These are phyloP conservation scores for Cephus pulcher DNA, from an alignment of 2,888 invertebrate genomes.

Conservation along the genomic window DNA sequence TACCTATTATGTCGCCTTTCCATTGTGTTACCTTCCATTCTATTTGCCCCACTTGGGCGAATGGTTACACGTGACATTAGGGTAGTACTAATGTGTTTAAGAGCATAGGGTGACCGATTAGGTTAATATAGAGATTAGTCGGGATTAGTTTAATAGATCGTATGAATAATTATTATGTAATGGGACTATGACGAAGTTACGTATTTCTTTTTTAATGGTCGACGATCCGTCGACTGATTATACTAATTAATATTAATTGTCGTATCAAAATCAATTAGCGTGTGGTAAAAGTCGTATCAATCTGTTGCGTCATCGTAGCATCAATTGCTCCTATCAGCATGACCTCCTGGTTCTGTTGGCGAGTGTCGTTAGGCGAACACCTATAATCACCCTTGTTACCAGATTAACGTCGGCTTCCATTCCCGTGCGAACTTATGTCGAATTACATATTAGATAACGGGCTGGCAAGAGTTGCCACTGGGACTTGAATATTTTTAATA, in stretches of 20 bases:
- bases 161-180: neutral
- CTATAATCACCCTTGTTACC: neutral
- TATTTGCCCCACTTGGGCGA: neutral
- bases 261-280: neutral
- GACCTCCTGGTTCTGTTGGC: neutral
- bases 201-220: neutral
- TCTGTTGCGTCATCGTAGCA: neutral
- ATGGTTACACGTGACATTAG: neutral
- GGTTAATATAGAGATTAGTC: neutral
- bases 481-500: neutral
- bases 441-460: neutral
- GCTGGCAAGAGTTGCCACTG: neutral
- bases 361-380: neutral
- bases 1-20: neutral
- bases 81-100: neutral
- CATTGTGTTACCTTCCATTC: neutral
- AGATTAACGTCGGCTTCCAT: neutral
- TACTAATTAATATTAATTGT: neutral
- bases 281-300: neutral
- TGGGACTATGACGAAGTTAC: neutral
- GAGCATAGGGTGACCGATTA: neutral
- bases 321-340: neutral
- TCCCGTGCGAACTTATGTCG: neutral
- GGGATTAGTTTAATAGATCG: neutral
- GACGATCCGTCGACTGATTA: neutral